Evolutionary conservation across 2,888 invertebrate genomes (phyloP).

Genomic region (Hirtodrosophila trivittata): DNA sequence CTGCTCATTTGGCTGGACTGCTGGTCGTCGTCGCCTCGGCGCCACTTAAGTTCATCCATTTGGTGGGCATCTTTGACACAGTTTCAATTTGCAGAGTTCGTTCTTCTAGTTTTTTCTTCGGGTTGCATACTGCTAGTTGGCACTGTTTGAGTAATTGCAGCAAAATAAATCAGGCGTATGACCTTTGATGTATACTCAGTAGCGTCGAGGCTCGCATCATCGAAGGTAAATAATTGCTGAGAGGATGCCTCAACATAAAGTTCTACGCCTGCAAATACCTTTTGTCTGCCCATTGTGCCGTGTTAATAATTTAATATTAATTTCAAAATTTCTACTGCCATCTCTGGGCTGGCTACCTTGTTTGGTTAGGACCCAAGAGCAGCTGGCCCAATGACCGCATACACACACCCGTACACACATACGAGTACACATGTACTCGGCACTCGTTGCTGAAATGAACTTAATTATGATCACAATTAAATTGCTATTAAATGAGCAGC

Average conservation of each 20-base stretch:
- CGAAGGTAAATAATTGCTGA: constrained; percentile 39
- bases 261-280: not conserved
- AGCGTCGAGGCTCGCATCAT: constrained; percentile 7
- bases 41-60: constrained; percentile 53
- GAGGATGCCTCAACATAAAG: constrained; percentile 7
- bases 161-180: constrained; percentile 57
- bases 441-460: constrained; percentile 13
- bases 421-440: not conserved
- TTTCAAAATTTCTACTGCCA: constrained; percentile 24
- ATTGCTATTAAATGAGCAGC: constrained; percentile 65
- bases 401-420: constrained; percentile 11
- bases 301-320: constrained; percentile 46
- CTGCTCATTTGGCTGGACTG: constrained; percentile 40
- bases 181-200: constrained; percentile 11
- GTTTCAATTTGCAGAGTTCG: constrained; percentile 54
- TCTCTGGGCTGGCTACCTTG: not conserved
- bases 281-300: constrained; percentile 11
- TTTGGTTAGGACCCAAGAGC: constrained; percentile 9
- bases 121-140: constrained; percentile 7
- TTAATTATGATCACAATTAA: constrained; percentile 67
- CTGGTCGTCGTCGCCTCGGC: constrained; percentile 43
- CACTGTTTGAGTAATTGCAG: constrained; percentile 57
- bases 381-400: constrained; percentile 25
- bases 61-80: constrained; percentile 56
- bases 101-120: constrained; percentile 5